A percentile compares a stretch with the other conserved stretches of the same genome.
These are phyloP conservation scores for Pseudomyrmex cubaensis DNA, from an alignment of 1,140 invertebrate genomes.

Conservation along the genomic window DNA sequence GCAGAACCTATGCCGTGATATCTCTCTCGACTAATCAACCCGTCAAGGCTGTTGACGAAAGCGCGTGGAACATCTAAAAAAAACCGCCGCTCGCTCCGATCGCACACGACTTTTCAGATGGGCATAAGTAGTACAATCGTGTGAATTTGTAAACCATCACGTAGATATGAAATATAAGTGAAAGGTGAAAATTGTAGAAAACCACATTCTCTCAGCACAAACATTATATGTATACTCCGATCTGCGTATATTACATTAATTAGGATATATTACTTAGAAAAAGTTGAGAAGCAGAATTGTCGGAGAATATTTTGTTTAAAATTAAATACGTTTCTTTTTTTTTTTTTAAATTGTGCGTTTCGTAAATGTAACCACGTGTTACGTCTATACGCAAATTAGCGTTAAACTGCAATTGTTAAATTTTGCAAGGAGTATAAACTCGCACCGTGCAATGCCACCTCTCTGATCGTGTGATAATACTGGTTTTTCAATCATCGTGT, in stretches of 20 bases:
- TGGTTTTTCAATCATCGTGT: not conserved
- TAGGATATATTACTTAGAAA: too few species aligned
- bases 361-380: too few species aligned
- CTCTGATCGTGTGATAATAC: not conserved
- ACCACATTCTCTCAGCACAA: too few species aligned
- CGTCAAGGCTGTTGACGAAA: constrained; percentile 71
- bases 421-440: not conserved
- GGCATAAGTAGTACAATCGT: not conserved
- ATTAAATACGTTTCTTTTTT: too few species aligned
- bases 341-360: too few species aligned
- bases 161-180: not conserved
- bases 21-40: constrained; percentile 78
- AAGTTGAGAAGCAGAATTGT: too few species aligned
- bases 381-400: not conserved
- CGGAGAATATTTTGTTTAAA: too few species aligned
- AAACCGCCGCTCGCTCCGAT: constrained; percentile 2
- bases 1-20: constrained; percentile 57
- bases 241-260: too few species aligned
- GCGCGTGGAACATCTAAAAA: constrained; percentile 30
- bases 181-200: not conserved
- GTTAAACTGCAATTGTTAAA: not conserved
- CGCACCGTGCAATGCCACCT: not conserved
- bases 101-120: constrained; percentile 34
- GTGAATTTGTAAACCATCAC: not conserved
- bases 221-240: too few species aligned